A percentile compares a stretch with the other conserved stretches of the same genome.
These are phyloP conservation scores for Pantala flavescens DNA, from an alignment of 1,140 invertebrate species.

Conservation along the genomic window DNA sequence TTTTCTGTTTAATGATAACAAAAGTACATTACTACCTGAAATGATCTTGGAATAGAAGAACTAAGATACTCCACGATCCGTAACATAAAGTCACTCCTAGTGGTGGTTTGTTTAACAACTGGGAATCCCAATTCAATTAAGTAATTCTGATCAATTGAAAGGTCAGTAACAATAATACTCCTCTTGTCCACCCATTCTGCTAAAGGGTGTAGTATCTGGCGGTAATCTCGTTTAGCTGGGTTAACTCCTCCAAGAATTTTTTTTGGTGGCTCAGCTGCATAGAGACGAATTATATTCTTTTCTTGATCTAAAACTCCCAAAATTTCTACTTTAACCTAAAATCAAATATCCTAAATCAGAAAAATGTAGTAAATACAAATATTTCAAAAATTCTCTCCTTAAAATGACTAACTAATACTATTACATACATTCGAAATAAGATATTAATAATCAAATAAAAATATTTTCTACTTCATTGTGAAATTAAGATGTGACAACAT, in stretches of 20 bases:
- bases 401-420: too few species aligned
- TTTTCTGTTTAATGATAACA: too few species aligned
- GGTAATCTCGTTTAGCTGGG: background rate
- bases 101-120: conserved; percentile 54
- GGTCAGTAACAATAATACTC: conserved; percentile 67
- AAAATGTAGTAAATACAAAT: too few species aligned
- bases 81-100: conserved; percentile 31
- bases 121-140: conserved; percentile 65
- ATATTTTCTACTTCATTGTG: too few species aligned
- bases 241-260: conserved; percentile 15
- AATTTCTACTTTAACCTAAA: conserved; percentile 70
- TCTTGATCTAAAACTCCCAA: conserved; percentile 68
- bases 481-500: too few species aligned
- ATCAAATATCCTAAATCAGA: background rate
- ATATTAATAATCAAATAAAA: too few species aligned
- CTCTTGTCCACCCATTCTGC: conserved; percentile 64
- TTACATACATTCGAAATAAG: too few species aligned
- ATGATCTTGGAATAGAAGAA: conserved; percentile 59
- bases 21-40: background rate
- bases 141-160: conserved; percentile 68
- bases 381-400: too few species aligned
- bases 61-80: conserved; percentile 79
- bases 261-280: conserved; percentile 65
- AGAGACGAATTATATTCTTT: conserved; percentile 59
- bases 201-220: conserved; percentile 61